Conservation (phyloP, 2,797 vertebrate genomes). For the Xerus rutilus region DNA sequence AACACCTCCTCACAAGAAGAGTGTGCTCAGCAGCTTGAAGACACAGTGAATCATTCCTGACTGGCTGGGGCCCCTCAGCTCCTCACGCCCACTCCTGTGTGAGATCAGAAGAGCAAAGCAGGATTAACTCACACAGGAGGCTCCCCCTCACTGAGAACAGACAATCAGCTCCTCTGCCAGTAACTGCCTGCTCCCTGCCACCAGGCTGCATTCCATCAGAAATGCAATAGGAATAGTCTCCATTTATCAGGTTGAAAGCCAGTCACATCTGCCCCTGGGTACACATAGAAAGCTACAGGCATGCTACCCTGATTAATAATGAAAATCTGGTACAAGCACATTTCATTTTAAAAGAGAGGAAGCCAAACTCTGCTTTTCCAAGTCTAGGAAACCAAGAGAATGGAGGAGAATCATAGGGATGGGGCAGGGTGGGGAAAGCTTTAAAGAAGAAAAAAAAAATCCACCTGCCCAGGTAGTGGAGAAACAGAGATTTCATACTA, state of each 20-base stretch:
- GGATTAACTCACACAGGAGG: not conserved
- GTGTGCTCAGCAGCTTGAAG: not conserved
- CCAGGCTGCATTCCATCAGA: slow-evolving; percentile 1
- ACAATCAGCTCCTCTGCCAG: not conserved
- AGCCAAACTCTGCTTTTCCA: not conserved
- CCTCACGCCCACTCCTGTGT: not conserved
- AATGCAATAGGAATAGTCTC: not conserved
- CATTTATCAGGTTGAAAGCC: not conserved
- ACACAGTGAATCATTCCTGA: not conserved
- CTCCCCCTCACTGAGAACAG: not conserved
- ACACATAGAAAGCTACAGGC: slow-evolving; percentile 14
- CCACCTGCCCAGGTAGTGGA: not conserved
- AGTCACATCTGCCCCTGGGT: slow-evolving; percentile 17
- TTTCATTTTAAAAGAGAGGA: slow-evolving; percentile 17
- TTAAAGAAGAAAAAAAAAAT: slow-evolving; percentile 29
- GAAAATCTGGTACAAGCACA: not conserved
- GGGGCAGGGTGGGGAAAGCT: accelerated
- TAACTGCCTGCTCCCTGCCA: not conserved
- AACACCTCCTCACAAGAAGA: not conserved
- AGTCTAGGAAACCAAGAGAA: not conserved
- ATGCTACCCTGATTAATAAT: slow-evolving; percentile 15
- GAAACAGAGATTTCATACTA: not conserved
- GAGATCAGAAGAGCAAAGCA: not conserved
- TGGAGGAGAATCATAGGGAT: not conserved
- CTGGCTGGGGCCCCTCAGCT: not conserved